These are phyloP conservation scores for Danaus chrysippus DNA, from an alignment of 2,888 invertebrate species.

Conservation along the genomic window DNA sequence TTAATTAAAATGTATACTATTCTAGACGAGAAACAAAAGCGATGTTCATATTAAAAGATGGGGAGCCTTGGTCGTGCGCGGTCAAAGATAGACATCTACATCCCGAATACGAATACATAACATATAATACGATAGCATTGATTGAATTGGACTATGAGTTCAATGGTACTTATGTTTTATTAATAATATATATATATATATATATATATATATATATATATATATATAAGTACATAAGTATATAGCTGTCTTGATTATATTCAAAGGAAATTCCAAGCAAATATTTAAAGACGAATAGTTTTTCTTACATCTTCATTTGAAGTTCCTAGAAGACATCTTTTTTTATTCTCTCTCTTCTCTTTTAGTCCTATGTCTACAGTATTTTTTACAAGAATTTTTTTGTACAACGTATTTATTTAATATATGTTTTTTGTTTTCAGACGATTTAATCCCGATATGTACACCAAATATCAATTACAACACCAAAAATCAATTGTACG, in stretches of 20 bases:
- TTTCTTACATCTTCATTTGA: no score
- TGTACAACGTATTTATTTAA: no score
- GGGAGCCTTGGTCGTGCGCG: constrained; percentile 39
- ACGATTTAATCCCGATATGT: constrained; percentile 42
- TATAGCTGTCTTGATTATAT: no score
- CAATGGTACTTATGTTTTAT: constrained; percentile 29
- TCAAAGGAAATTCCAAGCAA: no score
- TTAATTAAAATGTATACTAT: neutral
- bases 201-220: neutral
- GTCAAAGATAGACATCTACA: constrained; percentile 43
- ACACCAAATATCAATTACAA: constrained; percentile 41
- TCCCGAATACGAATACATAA: constrained; percentile 49
- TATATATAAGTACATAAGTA: neutral
- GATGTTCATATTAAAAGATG: constrained; percentile 45
- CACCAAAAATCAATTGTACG: constrained; percentile 43
- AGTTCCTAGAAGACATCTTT: no score
- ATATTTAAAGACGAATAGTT: no score
- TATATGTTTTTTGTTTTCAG: constrained; percentile 16
- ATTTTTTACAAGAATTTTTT: no score
- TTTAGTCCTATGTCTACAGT: no score
- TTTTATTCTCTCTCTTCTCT: no score
- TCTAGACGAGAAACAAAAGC: constrained; percentile 39
- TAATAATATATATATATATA: neutral
- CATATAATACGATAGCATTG: constrained; percentile 48
- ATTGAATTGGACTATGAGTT: constrained; percentile 39